Evolutionary conservation across 2,797 vertebrate genomes (phyloP).

Genomic region (Bucorvus abyssinicus): DNA sequence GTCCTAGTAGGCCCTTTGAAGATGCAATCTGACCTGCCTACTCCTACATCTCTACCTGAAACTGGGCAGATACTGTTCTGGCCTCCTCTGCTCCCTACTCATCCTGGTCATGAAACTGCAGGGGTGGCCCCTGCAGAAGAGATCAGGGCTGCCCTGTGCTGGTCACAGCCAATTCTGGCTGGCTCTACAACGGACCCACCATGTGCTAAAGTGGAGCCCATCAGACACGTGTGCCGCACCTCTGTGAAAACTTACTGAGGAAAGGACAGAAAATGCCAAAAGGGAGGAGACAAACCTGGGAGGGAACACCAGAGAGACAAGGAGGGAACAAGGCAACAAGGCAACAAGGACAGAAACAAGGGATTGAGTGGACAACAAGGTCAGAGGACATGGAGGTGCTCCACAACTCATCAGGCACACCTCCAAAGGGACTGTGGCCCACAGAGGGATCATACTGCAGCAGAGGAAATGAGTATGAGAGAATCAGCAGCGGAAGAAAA

Average conservation of each 20-base stretch:
- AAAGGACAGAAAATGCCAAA: background rate
- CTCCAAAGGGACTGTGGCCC: background rate
- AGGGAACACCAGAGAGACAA: background rate
- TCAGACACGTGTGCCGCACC: rapidly evolving
- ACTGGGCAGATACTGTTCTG: background rate
- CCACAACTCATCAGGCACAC: background rate
- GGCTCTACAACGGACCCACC: background rate
- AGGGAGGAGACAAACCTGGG: background rate
- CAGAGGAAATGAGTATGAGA: background rate
- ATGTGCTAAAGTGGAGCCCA: rapidly evolving
- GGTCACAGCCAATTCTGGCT: background rate
- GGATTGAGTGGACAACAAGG: background rate
- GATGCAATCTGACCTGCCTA: background rate
- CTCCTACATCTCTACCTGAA: background rate
- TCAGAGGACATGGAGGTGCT: background rate
- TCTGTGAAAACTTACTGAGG: background rate
- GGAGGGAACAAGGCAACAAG: background rate
- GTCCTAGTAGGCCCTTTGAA: background rate
- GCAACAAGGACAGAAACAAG: background rate
- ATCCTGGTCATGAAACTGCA: background rate
- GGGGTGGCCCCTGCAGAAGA: background rate
- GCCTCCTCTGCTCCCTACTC: background rate
- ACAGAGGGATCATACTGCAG: background rate
- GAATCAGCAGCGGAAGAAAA: background rate
- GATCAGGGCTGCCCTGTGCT: background rate